Evolutionary conservation across 2,113 vertebrate genomes (phyloP).

Genomic region (Heterochromis multidens): DNA sequence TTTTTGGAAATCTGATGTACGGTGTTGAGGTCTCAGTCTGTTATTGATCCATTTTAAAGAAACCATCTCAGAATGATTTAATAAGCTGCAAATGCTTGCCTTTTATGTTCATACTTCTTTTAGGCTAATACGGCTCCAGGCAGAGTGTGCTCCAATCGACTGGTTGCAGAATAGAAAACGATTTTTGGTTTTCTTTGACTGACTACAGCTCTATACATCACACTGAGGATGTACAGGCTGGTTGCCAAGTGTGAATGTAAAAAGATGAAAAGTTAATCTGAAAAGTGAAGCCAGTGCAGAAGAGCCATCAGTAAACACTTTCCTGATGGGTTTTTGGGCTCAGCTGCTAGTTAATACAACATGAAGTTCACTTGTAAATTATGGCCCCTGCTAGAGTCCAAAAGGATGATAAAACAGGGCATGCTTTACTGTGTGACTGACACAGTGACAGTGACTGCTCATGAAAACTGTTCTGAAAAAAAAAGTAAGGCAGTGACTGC

Average conservation of each 20-base stretch:
- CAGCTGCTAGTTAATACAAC: not conserved
- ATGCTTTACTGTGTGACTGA: not conserved
- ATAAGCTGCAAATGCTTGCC: not conserved
- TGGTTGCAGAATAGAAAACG: not conserved
- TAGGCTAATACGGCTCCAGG: not conserved
- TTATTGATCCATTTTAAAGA: fast-evolving
- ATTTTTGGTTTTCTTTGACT: not conserved
- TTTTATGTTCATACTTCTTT: fast-evolving
- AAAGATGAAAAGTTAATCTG: not conserved
- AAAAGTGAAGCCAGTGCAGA: not conserved
- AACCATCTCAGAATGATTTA: not conserved
- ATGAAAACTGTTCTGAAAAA: not conserved
- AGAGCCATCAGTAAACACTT: not conserved
- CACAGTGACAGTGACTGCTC: not conserved
- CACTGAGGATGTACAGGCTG: not conserved
- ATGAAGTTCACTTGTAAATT: not conserved
- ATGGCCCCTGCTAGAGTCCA: not conserved
- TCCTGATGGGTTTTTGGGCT: fast-evolving
- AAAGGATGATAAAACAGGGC: not conserved
- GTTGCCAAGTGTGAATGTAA: not conserved
- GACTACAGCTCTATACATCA: too few species aligned
- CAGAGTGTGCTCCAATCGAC: not conserved
- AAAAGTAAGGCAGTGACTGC: not conserved
- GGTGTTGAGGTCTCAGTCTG: fast-evolving
- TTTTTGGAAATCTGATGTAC: too few species aligned